Evolutionary conservation across 2,113 vertebrate species (phyloP).

Genomic region (human): DNA sequence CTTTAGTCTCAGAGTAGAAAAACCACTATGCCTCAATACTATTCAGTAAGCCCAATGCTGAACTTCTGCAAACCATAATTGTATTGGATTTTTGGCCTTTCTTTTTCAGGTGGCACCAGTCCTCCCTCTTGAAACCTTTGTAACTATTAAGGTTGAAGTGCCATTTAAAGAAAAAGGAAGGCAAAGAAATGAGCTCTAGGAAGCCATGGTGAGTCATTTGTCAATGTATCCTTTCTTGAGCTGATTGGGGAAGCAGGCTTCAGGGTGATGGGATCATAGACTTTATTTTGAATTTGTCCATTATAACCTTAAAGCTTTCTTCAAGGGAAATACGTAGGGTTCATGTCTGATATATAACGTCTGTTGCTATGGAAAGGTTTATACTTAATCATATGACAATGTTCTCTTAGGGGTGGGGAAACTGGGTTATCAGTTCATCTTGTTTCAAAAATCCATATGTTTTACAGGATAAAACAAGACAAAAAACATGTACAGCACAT

Average conservation of each 20-base stretch:
- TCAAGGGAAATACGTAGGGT: background rate
- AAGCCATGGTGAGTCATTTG: slow-evolving; percentile 19
- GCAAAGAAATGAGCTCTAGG: slow-evolving; percentile 12
- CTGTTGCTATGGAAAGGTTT: slow-evolving; percentile 61
- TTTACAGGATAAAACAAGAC: slow-evolving; percentile 25
- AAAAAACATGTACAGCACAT: background rate
- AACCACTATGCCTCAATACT: background rate
- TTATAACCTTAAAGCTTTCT: slow-evolving; percentile 59
- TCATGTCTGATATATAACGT: background rate
- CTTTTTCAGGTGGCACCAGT: background rate
- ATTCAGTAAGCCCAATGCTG: background rate
- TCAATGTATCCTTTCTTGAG: slow-evolving; percentile 33
- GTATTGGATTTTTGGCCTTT: background rate
- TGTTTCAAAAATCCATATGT: background rate
- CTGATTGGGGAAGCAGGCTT: slow-evolving; percentile 16
- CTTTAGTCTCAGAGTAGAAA: background rate
- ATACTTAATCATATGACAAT: background rate
- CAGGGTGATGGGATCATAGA: slow-evolving; percentile 13
- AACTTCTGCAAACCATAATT: background rate
- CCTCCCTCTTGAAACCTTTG: slow-evolving; percentile 45
- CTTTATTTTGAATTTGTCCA: slow-evolving; percentile 67
- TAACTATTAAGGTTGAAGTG: slow-evolving; percentile 17
- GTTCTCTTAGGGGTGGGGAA: background rate
- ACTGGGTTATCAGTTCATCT: background rate
- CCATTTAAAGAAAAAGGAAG: slow-evolving; percentile 52